Evolutionary conservation across 2,888 invertebrate genomes (phyloP), one percentile per base, ranked within the genome.

Genomic region (Drosophila anomalata): DNA sequence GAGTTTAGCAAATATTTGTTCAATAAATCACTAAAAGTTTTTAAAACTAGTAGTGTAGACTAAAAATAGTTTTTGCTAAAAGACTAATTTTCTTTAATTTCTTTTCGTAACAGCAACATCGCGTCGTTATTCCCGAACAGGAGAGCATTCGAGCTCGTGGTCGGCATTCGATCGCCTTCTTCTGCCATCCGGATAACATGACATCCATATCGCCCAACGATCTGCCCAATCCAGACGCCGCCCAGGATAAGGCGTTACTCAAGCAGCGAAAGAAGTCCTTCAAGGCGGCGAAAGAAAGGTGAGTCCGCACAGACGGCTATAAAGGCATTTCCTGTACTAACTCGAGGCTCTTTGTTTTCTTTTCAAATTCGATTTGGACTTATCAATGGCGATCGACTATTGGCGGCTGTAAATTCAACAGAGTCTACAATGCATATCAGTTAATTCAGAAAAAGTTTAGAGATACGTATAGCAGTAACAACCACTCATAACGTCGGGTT

Each of bases 81-180:
- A 29, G 2, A 29, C 8, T 29, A 9, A 33, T 33, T 4, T 33
- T 33, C 33, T 33, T 11, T 56, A 54, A 44, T 50, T 31, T 11
- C 9, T 11, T 17, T 4, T 9, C 17, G 53, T 88, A 89, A 3
- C 89, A 95, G 94, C 93, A 94, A 90, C 96, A 96, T 90, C 94
- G 96, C 42, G 95, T 96, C 8, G 94, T 95, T 12, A 93, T 96
- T 3, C 96, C 96, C 0, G 92, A 94, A 12, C 94, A 94, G 26
- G 93, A 93, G 71, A 93, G 93, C 85, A 92, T 93, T 2, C 93
- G 94, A 62, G 93, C 94, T 0, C 93, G 94, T 73, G 94, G 94
- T 3, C 94, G 95, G n/a, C 95, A 95, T 91, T 95, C 95, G 79
- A 94, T 96, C 73, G 95, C 95, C 29, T 95, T 94, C 92, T 96